Conservation (phyloP, 2,797 vertebrate genomes). For the Lagorchestes hirsutus region DNA sequence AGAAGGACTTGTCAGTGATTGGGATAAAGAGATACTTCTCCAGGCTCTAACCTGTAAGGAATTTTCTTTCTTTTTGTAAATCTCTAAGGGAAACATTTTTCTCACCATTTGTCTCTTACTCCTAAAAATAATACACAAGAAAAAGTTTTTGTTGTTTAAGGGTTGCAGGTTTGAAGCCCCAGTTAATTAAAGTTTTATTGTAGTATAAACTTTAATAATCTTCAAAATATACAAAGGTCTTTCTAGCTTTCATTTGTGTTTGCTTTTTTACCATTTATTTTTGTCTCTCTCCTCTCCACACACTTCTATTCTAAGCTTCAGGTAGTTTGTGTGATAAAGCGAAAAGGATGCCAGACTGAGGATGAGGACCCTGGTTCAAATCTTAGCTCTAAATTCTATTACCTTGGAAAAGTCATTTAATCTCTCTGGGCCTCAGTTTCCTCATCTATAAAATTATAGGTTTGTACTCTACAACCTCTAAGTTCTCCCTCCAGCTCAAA, state of each 20-base stretch:
- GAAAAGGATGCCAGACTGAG: not conserved
- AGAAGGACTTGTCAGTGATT: not conserved
- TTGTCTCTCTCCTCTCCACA: not conserved
- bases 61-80: not conserved
- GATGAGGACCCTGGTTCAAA: not conserved
- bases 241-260: not conserved
- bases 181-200: not conserved
- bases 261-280: not conserved
- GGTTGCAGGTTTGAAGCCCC: not conserved
- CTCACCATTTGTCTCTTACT: not conserved
- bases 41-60: not conserved
- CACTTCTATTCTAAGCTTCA: not conserved
- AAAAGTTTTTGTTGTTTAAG: not conserved
- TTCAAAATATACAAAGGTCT: not conserved
- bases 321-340: not conserved
- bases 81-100: not conserved
- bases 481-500: not conserved
- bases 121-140: not conserved
- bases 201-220: not conserved
- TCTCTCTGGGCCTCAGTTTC: not conserved
- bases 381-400: not conserved
- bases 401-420: not conserved
- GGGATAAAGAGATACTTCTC: not conserved
- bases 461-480: not conserved
- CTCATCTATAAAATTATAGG: not conserved